Evolutionary conservation across 2,113 vertebrate species (phyloP).

Genomic region (Bettongia penicillata): DNA sequence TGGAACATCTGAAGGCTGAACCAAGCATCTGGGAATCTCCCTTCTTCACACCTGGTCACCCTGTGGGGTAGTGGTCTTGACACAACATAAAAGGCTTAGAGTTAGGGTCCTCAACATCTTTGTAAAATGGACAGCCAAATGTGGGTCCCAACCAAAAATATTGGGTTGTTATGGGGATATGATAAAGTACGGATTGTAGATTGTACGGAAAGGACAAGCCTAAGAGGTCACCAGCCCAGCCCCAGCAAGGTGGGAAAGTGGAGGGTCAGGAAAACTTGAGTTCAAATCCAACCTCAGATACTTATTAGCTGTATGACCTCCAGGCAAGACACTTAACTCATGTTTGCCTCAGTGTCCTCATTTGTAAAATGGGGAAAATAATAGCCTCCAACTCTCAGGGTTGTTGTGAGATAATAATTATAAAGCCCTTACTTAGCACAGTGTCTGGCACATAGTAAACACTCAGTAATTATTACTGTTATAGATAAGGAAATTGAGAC

Average conservation of each 20-base stretch:
- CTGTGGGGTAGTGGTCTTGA: neutral
- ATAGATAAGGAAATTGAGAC: neutral
- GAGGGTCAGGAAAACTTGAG: neutral
- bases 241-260: neutral
- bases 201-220: neutral
- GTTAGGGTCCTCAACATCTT: neutral
- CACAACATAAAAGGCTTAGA: neutral
- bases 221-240: neutral
- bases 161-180: neutral
- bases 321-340: neutral
- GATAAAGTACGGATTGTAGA: neutral
- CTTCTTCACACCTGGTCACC: neutral
- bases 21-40: neutral
- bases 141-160: neutral
- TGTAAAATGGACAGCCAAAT: neutral
- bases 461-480: neutral
- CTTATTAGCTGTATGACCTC: neutral
- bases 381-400: neutral
- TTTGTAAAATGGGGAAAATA: neutral
- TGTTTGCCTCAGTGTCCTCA: neutral
- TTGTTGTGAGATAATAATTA: neutral
- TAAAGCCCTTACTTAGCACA: neutral
- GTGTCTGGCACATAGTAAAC: neutral
- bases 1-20: neutral
- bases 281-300: neutral